phyloP scores from a whole-genome alignment of 1,140 invertebrate species.

The Nomia melanderi region DNA sequence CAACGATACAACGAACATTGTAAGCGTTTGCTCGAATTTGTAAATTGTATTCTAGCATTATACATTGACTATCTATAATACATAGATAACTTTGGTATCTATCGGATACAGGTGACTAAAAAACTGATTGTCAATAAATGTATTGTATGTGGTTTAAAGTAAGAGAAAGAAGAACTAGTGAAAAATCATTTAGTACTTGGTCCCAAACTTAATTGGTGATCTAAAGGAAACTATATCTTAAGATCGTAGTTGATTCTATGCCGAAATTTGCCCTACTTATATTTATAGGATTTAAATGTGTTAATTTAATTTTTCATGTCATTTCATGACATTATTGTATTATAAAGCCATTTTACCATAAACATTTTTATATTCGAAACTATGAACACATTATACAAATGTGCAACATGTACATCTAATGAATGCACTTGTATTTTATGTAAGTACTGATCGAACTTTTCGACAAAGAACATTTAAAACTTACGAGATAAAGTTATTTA shows the following conservation, averaged over 20 bases:
- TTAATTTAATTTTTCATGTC: slow-evolving; percentile 53
- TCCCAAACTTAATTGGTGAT: slow-evolving; percentile 62
- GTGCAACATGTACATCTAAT: slow-evolving; percentile 31
- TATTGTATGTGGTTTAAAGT: slow-evolving; percentile 55
- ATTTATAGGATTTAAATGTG: slow-evolving; percentile 43
- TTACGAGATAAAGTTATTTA: slow-evolving; percentile 39
- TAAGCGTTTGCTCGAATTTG: slow-evolving; percentile 54
- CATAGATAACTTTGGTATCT: slow-evolving; percentile 59
- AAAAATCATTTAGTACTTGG: slow-evolving; percentile 57
- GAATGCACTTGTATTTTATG: slow-evolving; percentile 40
- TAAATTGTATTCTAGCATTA: slow-evolving; percentile 60
- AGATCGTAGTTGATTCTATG: slow-evolving; percentile 28
- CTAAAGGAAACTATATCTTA: slow-evolving; percentile 39
- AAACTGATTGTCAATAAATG: slow-evolving; percentile 67
- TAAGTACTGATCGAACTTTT: slow-evolving; percentile 29
- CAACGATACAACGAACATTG: slow-evolving; percentile 63
- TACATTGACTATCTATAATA: slow-evolving; percentile 57
- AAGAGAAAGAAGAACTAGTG: slow-evolving; percentile 34
- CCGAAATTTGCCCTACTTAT: slow-evolving; percentile 37
- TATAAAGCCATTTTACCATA: slow-evolving; percentile 53
- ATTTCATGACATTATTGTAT: slow-evolving; percentile 58
- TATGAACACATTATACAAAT: slow-evolving; percentile 48
- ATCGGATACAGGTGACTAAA: slow-evolving; percentile 53
- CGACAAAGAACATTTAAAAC: slow-evolving; percentile 32
- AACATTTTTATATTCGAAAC: slow-evolving; percentile 54